Evolutionary conservation across 1,140 invertebrate species (phyloP), one percentile per base, ranked within the genome.

Genomic region (Steinernema feltiae): DNA sequence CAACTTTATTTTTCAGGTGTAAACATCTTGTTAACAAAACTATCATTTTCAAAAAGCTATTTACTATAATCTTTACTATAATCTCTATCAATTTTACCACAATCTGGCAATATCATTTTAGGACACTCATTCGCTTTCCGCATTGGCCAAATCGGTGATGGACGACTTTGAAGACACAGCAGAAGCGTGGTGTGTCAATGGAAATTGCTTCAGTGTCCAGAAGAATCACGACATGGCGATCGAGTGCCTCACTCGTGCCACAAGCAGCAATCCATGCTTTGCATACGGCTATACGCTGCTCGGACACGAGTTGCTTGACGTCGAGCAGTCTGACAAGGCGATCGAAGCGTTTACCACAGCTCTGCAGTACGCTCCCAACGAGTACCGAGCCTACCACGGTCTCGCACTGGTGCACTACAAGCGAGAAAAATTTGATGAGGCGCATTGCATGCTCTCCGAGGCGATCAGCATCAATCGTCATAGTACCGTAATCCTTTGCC

Each of bases 321-420:
- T 94, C 0, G 97, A 99, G 88, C 95, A 99, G 87, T 90, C 97
- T 69, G 95, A 98, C 83, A 95, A 96, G 86, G 97, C 96, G 0
- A 91, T 97, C 87, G 91, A 92, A 72, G 95, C 93, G 86, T 99
- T 97, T 87, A 90, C 94, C 81, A 94, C 92, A 82, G 95, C 97
- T 0, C 91, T 97, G 12, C 90, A 93, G 76, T 90, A 97, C 63
- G 93, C 98, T 88, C 91, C 93, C 1, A 90, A 94, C 70, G 95
- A 98, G 89, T 99, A 98, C 86, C 97, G 98, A 87, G 95, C 95
- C 3, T 98, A 95, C 94, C 98, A 97, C 88, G 97, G 97, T 46
- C 92, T 99, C 77, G 96, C 95, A n/a, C 93, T 95, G 83, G 96
- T 98, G 76, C 96, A 94, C 87, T 97, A 94, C 35, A 97, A 97